These are phyloP conservation scores for Hylyphantes graminicola DNA, from an alignment of 1,140 invertebrate genomes.

Conservation along the genomic window DNA sequence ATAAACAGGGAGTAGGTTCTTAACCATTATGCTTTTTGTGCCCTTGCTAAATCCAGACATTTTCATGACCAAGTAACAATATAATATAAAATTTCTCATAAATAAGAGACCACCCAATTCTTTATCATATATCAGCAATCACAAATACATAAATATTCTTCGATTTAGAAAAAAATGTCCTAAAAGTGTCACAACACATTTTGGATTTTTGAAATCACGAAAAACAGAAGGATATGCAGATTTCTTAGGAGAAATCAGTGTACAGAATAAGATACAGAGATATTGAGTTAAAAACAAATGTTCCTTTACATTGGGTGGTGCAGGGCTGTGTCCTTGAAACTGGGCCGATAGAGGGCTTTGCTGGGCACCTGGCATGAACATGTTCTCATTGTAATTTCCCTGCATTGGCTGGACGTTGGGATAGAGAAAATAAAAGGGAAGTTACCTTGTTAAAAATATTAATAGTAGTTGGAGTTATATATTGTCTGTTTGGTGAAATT, in stretches of 20 bases:
- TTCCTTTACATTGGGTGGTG: constrained; percentile 40
- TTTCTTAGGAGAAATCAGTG: neutral
- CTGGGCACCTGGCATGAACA: constrained; percentile 45
- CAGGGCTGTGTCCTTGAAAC: constrained; percentile 60
- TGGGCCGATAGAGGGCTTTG: constrained; percentile 54
- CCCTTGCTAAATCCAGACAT: too few species aligned
- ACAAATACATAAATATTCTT: too few species aligned
- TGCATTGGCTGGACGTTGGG: constrained; percentile 43
- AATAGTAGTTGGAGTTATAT: too few species aligned
- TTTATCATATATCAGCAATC: too few species aligned
- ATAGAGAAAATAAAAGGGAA: neutral
- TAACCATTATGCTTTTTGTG: too few species aligned
- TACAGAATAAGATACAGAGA: neutral
- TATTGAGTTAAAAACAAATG: constrained; percentile 12
- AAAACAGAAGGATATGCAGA: neutral
- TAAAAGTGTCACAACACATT: neutral
- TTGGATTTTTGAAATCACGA: neutral
- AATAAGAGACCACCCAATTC: too few species aligned
- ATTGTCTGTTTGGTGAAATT: too few species aligned
- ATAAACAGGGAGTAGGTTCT: too few species aligned
- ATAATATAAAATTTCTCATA: too few species aligned
- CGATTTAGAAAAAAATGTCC: neutral
- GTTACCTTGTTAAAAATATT: too few species aligned
- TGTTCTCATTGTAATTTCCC: constrained; percentile 56
- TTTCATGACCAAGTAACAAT: too few species aligned